Evolutionary conservation across 2,113 vertebrate genomes (phyloP).

Genomic region (Thomomys bottae): DNA sequence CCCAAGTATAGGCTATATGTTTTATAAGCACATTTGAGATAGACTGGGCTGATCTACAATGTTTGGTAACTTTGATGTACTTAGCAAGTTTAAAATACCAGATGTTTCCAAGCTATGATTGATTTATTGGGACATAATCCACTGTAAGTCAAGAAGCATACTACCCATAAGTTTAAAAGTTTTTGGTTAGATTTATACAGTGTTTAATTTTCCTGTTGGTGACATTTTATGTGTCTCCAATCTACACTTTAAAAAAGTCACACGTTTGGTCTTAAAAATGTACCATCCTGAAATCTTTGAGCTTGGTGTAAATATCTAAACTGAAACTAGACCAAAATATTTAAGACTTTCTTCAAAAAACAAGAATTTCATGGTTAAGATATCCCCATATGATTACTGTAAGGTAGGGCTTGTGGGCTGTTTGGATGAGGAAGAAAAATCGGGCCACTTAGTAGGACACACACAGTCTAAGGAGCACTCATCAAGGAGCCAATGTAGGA

Average conservation of each 20-base stretch:
- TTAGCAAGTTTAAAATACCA: not conserved
- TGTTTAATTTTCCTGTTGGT: not conserved
- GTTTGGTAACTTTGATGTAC: not conserved
- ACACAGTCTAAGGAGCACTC: not conserved
- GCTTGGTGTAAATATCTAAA: not conserved
- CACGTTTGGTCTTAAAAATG: not conserved
- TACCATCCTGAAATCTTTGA: not conserved
- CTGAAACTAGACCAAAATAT: no score
- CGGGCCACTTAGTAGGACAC: not conserved
- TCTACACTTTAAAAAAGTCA: not conserved
- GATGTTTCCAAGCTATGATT: not conserved
- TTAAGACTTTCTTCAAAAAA: no score
- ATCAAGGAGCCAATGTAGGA: not conserved
- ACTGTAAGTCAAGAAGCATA: not conserved
- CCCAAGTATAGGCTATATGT: not conserved
- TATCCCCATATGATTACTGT: not conserved
- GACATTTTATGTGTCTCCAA: not conserved
- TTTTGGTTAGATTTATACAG: not conserved
- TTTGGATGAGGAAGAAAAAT: not conserved
- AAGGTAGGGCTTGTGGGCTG: rapidly evolving
- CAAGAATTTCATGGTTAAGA: not conserved
- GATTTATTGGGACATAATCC: not conserved
- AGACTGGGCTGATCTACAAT: not conserved
- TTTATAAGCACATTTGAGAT: not conserved
- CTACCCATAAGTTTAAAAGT: not conserved